Evolutionary conservation across 2,888 invertebrate genomes (phyloP).

Genomic region (Allacma fusca): DNA sequence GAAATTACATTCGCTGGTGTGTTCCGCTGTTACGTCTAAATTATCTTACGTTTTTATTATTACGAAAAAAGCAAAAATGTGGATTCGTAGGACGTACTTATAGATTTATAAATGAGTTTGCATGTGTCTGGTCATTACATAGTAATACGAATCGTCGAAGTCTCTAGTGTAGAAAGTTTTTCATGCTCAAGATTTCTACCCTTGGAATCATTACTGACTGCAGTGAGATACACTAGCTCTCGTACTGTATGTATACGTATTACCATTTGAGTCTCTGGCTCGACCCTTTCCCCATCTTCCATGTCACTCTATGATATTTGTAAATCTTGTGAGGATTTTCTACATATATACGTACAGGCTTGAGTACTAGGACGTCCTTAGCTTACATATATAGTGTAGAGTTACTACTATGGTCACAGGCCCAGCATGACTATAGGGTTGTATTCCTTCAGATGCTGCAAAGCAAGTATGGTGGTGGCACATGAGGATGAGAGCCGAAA

Average conservation of each 20-base stretch:
- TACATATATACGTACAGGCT: background rate
- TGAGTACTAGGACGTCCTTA: background rate
- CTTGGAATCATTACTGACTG: background rate
- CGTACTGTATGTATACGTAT: background rate
- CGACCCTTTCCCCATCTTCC: conserved; percentile 28
- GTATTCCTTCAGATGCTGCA: background rate
- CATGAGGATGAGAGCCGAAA: conserved; percentile 24
- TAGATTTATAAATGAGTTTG: too few relatives aligned
- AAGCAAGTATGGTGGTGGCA: background rate
- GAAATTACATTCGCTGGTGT: too few relatives aligned
- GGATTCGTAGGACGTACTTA: too few relatives aligned
- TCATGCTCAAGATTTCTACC: background rate
- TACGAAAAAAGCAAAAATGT: too few relatives aligned
- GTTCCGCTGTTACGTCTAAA: too few relatives aligned
- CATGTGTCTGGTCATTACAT: too few relatives aligned
- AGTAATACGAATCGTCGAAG: too few relatives aligned
- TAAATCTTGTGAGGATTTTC: conserved; percentile 27
- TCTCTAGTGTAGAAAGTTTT: background rate
- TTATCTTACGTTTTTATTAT: too few relatives aligned
- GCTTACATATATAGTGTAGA: background rate
- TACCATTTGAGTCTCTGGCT: conserved; percentile 5
- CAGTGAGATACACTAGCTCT: conserved; percentile 1
- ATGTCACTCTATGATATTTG: conserved; percentile 31
- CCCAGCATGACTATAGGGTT: background rate
- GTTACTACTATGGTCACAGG: background rate